These are phyloP conservation scores for Caenorhabditis sp. DNA, from an alignment of 2,888 invertebrate species.

Conservation along the genomic window DNA sequence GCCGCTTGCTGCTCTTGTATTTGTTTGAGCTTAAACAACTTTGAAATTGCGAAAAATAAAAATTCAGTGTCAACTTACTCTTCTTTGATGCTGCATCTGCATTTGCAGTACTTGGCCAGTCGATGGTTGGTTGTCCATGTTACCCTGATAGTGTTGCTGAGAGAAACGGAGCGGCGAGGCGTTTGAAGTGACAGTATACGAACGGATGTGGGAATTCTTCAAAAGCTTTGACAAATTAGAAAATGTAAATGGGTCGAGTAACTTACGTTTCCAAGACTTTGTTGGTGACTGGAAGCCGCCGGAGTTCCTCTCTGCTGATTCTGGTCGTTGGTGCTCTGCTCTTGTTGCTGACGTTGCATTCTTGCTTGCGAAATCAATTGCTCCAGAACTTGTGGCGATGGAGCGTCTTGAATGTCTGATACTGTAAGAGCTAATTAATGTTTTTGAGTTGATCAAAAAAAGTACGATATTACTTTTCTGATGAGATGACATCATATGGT, in stretches of 20 bases:
- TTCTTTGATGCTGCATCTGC: constrained; percentile 65
- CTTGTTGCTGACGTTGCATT: constrained; percentile 61
- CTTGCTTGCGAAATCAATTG: constrained; percentile 64
- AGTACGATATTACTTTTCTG: constrained; percentile 48
- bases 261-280: constrained; percentile 17
- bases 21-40: too few species aligned
- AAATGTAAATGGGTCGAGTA: not conserved
- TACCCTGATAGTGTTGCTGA: constrained; percentile 44
- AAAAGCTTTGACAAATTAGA: constrained; percentile 21
- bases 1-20: constrained; percentile 30
- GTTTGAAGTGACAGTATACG: constrained; percentile 37
- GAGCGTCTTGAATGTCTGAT: constrained; percentile 43
- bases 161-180: constrained; percentile 35
- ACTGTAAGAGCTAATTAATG: constrained; percentile 32
- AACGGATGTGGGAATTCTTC: constrained; percentile 24
- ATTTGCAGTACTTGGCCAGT: constrained; percentile 69
- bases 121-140: constrained; percentile 48
- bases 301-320: constrained; percentile 6
- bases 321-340: constrained; percentile 2
- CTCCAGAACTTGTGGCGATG: constrained; percentile 58
- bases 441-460: not conserved
- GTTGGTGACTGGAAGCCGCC: not conserved
- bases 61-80: constrained; percentile 16
- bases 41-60: not conserved
- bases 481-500: constrained; percentile 67